Evolutionary conservation across 1,140 invertebrate species (phyloP).

Genomic region (Leptinotarsa texana): DNA sequence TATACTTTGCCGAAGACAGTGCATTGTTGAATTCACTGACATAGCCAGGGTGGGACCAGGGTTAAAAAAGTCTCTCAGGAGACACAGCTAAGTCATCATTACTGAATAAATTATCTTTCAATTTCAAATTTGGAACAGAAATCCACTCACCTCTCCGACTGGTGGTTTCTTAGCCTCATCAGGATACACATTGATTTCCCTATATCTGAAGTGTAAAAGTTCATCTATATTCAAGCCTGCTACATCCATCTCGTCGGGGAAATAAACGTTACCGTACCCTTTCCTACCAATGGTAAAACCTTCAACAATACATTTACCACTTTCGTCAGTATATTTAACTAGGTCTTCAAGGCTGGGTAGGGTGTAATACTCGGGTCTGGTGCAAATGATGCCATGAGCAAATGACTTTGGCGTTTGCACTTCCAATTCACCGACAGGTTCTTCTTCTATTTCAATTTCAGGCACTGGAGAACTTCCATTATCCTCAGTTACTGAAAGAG

Average conservation of each 20-base stretch:
- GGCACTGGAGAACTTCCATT: neutral
- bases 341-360: slow-evolving; percentile 81
- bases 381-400: slow-evolving; percentile 45
- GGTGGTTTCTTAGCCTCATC: slow-evolving; percentile 74
- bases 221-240: slow-evolving; percentile 87
- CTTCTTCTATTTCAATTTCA: slow-evolving; percentile 28
- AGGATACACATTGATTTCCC: slow-evolving; percentile 75
- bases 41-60: too few species aligned
- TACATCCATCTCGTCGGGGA: slow-evolving; percentile 85
- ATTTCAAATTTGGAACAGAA: neutral
- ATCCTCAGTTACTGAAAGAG: neutral
- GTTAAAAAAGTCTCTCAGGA: too few species aligned
- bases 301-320: slow-evolving; percentile 83
- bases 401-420: slow-evolving; percentile 16
- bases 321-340: slow-evolving; percentile 62
- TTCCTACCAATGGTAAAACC: slow-evolving; percentile 75
- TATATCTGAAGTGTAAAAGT: slow-evolving; percentile 76
- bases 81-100: too few species aligned
- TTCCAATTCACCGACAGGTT: slow-evolving; percentile 7
- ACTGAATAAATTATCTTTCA: too few species aligned
- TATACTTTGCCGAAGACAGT: too few species aligned
- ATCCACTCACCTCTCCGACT: slow-evolving; percentile 63
- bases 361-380: slow-evolving; percentile 78
- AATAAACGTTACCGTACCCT: slow-evolving; percentile 92
- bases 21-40: too few species aligned